Base-by-base conservation (phyloP, 2,888 invertebrate species). In the Acleris sparsana region DNA sequence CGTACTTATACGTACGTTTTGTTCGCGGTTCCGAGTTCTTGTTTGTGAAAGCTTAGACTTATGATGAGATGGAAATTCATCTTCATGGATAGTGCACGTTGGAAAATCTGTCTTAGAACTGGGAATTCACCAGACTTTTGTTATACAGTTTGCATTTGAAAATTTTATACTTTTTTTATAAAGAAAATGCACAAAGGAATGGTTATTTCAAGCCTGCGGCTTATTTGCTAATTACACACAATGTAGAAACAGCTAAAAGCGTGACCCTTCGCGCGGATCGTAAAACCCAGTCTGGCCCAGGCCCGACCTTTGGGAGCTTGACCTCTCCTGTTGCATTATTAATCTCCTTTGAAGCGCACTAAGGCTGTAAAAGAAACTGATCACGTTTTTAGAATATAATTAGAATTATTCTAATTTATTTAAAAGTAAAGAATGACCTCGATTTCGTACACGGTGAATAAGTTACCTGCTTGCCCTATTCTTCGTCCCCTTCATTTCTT, bases 271-370 rank as follows among this genome's bases (percentile, higher is more conserved):
- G 73, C 71, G 75, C 77, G 71, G 79, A 74, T 79, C 79, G 77
- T 83, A 85, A 83, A 84, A 83, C 80, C 81, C 79, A 79, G 78
- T 77, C 80, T 80, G 77, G 79, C 80, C 78, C 78, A 78, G 76
- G 75, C 75, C 75, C 80, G 84, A 86, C 86, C 88, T 87, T 86
- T 85, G 74, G 72, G 71, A 74, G 77, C 79, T 73, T 77, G 77
- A 80, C 83, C 83, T 80, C 78, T 76, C 72, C 70, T 73, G 78
- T 77, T 87, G 82, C 83, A 86, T 87, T 82, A 85, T 84, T 85
- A 85, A 87, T 83, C 74, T 71, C 70, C 74, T 71, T 75, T 76
- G 76, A 76, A 75, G 75, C 77, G 76, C 74, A 74, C 69, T 57
- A 46, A 17, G 46, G 25, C 51, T 53, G 20, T n/a, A 62, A 63